Evolutionary conservation across 1,140 invertebrate genomes (phyloP), one percentile per base, ranked within the genome.

Genomic region (Helicorthomorpha holstii): DNA sequence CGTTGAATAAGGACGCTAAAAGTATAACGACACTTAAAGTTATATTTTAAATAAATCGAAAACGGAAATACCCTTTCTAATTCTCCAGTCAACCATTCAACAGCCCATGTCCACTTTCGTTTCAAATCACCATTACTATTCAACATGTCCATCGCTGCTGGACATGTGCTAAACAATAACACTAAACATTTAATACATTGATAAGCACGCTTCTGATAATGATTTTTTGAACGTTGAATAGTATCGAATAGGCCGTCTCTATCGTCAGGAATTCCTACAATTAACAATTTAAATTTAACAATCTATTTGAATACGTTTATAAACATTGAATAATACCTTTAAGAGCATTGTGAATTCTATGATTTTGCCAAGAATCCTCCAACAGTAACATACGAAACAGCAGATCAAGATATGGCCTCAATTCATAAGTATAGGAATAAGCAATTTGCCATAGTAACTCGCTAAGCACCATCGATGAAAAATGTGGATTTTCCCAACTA

Each of bases 111-210:
- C 90, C 90, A 97, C 61, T 90, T 88, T 41, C 81, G 74, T 56
- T 83, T 81, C 23, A 94, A 70, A 57, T 88, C 83, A 0, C 73
- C 69, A 66, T 81, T 83, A 16, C 74, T 75, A 60, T 83, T 76
- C 43, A 94, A 70, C 66, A 92, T 79, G 60, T 84, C 73, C 1
- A 83, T 83, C 42, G 72, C 72, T 52, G 66, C 64, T 19, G 75
- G 77, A 65, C 85, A 90, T 59, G 85, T 85, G 56, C 79, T 80
- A 69, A 96, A 93, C 25, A 96, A 71, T 51, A 81, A 77, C 23
- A 94, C 91, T 70, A 96, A 77, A 65, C 88, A 88, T 69, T 97
- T 96, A 29, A 96, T 92, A 66, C 92, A 95, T 64, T 94, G 89
- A 70, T 97, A 97, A 29, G 90, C 88, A 56, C 91, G 72, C 69